phyloP scores from a whole-genome alignment of 2,888 invertebrate species.

The Lasioglossum calceatum region DNA sequence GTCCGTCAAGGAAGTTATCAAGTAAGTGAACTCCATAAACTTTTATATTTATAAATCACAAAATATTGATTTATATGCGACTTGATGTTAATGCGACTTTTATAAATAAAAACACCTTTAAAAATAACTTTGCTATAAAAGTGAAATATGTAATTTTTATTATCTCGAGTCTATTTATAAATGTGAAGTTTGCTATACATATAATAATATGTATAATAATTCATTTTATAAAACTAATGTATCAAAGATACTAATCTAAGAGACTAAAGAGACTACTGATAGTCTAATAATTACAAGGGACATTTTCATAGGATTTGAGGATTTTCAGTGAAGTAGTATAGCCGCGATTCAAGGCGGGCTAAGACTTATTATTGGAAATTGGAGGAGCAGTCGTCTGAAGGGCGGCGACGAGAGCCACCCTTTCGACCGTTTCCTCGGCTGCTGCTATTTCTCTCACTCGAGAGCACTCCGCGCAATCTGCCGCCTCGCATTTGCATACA shows the following conservation, averaged over 20 bases:
- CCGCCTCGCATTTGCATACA: conserved; percentile 83
- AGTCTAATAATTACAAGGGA: neutral
- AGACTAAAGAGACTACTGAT: too few relatives aligned
- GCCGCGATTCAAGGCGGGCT: neutral
- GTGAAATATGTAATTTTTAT: too few relatives aligned
- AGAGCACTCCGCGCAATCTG: conserved; percentile 82
- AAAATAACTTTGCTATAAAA: too few relatives aligned
- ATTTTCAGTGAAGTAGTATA: neutral
- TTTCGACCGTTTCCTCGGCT: conserved; percentile 66
- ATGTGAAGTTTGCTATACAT: neutral
- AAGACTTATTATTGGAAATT: conserved; percentile 42
- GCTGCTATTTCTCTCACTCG: conserved; percentile 70
- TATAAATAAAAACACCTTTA: too few relatives aligned
- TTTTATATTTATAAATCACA: neutral
- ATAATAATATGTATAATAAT: neutral
- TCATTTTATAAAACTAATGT: neutral
- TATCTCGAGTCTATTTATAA: neutral
- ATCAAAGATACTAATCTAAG: neutral
- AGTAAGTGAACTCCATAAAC: too few relatives aligned
- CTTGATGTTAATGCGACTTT: too few relatives aligned
- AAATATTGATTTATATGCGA: too few relatives aligned
- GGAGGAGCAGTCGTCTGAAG: conserved; percentile 39
- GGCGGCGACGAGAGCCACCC: conserved; percentile 65
- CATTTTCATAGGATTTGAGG: neutral
- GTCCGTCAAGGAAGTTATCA: too few relatives aligned